Evolutionary conservation across 2,113 vertebrate species (phyloP), one percentile per base, ranked within the genome.

Genomic region (Saguinus imperator): DNA sequence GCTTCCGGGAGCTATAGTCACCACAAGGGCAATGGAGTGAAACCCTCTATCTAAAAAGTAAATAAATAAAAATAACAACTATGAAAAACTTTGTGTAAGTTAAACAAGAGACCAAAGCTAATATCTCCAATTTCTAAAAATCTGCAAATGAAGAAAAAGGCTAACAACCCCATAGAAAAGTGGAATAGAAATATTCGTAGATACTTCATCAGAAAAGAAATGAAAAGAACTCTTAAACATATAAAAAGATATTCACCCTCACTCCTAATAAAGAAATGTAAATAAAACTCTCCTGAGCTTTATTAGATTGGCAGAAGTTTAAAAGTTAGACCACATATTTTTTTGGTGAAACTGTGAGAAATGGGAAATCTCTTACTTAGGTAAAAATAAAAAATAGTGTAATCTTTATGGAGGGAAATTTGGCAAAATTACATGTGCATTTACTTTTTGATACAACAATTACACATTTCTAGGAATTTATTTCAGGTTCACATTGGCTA

Each of bases 251-350:
- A 40, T 23, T 48, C 68, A 82, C 6, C 48, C 40, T 82, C 17
- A 94, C 25, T 75, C 9, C 52, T 72, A 64, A 72, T 77, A 55
- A 57, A 70, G 20, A 70, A 52, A 32, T 77, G 37, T 37, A 90
- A 94, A n/a, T 76, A 77, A 83, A 50, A 73, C 52, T 32, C 13
- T 23, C 13, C 18, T 72, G 27, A 25, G 77, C 61, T 88, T 72
- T 94, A 88, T 88, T 82, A 83, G 32, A 84, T 76, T 77, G 57
- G n/a, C 68, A 66, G 70, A 83, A 91, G 55, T 70, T 48, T n/a
- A 70, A 14, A 58, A 87, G 40, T 72, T 37, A 75, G 29, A 52
- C 55, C 64, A 43, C n/a, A 21, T 75, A 35, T 20, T 84, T 32
- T 83, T 27, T 72, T 66, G 45, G 11, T 52, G 11, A 89, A 76